Evolutionary conservation across 2,888 invertebrate genomes (phyloP).

Genomic region (Eledona agricola): DNA sequence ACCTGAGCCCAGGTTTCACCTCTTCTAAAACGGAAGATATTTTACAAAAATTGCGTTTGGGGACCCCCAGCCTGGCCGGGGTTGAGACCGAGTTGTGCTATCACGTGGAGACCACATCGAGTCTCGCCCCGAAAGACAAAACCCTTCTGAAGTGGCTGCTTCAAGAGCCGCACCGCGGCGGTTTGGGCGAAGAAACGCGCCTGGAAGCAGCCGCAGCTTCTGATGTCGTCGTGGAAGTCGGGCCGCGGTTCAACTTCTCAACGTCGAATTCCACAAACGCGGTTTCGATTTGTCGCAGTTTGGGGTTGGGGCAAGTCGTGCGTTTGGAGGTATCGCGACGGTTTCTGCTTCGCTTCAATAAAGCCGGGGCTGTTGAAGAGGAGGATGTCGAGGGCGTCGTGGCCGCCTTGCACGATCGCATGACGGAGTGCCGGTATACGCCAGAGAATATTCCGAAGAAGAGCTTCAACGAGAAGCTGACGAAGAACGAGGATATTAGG

Average conservation of each 20-base stretch:
- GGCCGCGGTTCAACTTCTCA: slow-evolving; percentile 93
- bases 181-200: slow-evolving; percentile 66
- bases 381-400: slow-evolving; percentile 65
- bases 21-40: slow-evolving; percentile 69
- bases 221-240: slow-evolving; percentile 80
- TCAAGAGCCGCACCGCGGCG: slow-evolving; percentile 71
- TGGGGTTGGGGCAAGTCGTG: slow-evolving; percentile 77
- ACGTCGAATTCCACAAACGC: slow-evolving; percentile 97
- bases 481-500: slow-evolving; percentile 77
- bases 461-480: slow-evolving; percentile 74
- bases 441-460: slow-evolving; percentile 69
- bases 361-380: slow-evolving; percentile 58
- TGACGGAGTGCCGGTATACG: slow-evolving; percentile 91
- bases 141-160: slow-evolving; percentile 81
- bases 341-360: slow-evolving; percentile 71
- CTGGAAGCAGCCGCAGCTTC: slow-evolving; percentile 62
- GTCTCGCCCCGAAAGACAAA: slow-evolving; percentile 69
- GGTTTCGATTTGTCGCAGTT: slow-evolving; percentile 89
- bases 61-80: slow-evolving; percentile 62
- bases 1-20: slow-evolving; percentile 70
- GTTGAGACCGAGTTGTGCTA: slow-evolving; percentile 82
- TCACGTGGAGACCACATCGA: slow-evolving; percentile 73
- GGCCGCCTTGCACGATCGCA: slow-evolving; percentile 82
- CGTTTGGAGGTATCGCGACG: slow-evolving; percentile 85
- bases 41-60: slow-evolving; percentile 65